Base-by-base conservation (phyloP, 1,140 invertebrate genomes). In the Helicoverpa zea region DNA sequence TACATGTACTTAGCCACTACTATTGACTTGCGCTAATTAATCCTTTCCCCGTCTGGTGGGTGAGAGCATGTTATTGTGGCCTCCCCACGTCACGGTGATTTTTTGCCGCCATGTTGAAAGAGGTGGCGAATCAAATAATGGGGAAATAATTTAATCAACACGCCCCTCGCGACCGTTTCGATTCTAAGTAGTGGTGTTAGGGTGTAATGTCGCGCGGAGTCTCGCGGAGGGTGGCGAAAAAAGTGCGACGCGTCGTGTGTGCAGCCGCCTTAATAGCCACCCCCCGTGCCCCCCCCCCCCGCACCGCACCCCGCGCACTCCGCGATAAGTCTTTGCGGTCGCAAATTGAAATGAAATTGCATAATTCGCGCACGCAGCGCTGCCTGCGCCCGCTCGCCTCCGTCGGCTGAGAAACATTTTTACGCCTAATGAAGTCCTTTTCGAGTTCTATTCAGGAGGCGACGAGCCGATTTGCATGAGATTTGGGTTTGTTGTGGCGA, bases 121-220 rank as follows among this genome's bases (percentile, higher is more conserved):
- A 92, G 92, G 92, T 94, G 92, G 90, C 86, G 91, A 93, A 94
- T 93, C 90, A 91, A 92, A 94, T 93, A 92, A 93, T 94, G 91
- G 89, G 82, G 90, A 92, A 93, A 93, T 94, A 93, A 94, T 94
- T 92, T 92, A 93, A 94, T 93, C 88, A 91, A 79, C 78, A 61
- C 54, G 75, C 35, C 68, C 68, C 51, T 79, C 64, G 80, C 35
- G 63, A n/a, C 51, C 70, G 23, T 86, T 83, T 91, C 59, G 81
- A 76, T 85, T 81, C 59, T 89, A 84, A 63, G 73, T 70, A 63
- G 61, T 80, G 16, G 84, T 0, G 76, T 79, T 85, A 91, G 82
- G 86, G 91, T 87, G 81, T 76, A 83, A 59, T 84, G 79, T 90
- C 51, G 89, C 73, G 72, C 81, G 86, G 80, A 59, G 54, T 23